Evolutionary conservation across 1,140 invertebrate species (phyloP).

Genomic region (Drosophila punjabiensis): DNA sequence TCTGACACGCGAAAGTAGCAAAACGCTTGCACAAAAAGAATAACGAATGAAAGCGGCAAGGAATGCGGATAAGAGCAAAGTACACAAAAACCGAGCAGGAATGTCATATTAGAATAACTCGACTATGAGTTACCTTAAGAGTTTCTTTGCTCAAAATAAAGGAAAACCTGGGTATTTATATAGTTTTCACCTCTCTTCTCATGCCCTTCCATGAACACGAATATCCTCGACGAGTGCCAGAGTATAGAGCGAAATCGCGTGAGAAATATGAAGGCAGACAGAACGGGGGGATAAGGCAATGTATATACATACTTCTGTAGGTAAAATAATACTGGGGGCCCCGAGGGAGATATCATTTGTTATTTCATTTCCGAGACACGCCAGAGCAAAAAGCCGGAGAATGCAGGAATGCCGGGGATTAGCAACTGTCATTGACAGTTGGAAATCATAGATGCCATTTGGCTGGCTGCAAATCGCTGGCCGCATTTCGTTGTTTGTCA

Average conservation of each 20-base stretch:
- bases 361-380: slow-evolving; percentile 67
- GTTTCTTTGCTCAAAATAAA: neutral
- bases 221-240: neutral
- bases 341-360: slow-evolving; percentile 68
- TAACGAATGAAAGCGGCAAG: slow-evolving; percentile 23
- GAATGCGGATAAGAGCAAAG: slow-evolving; percentile 56
- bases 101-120: neutral
- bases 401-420: slow-evolving; percentile 66
- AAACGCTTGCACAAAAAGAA: slow-evolving; percentile 46
- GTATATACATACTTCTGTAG: slow-evolving; percentile 1
- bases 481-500: slow-evolving; percentile 81
- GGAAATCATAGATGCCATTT: slow-evolving; percentile 71
- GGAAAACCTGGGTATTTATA: neutral
- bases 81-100: slow-evolving; percentile 13
- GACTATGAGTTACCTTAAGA: slow-evolving; percentile 14
- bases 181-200: neutral
- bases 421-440: slow-evolving; percentile 67
- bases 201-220: neutral
- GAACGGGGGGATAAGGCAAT: neutral
- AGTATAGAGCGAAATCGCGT: slow-evolving; percentile 44
- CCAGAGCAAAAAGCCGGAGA: slow-evolving; percentile 54
- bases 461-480: slow-evolving; percentile 23
- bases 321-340: slow-evolving; percentile 22
- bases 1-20: slow-evolving; percentile 68
- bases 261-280: slow-evolving; percentile 53